Evolutionary conservation across 2,113 vertebrate genomes (phyloP).

Genomic region (Ciconia boyciana): DNA sequence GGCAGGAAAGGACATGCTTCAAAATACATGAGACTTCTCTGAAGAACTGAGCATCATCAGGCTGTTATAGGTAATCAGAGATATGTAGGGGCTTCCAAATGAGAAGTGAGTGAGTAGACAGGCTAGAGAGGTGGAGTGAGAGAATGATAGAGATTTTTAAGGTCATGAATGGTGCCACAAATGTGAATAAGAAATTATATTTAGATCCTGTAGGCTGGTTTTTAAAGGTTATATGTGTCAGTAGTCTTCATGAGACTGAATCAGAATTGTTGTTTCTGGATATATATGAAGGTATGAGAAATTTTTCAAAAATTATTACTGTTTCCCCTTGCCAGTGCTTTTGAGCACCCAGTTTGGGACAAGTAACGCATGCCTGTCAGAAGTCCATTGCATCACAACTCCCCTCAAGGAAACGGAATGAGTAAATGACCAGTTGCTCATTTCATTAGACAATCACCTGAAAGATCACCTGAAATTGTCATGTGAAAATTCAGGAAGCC

Average conservation of each 20-base stretch:
- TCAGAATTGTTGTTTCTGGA: not conserved
- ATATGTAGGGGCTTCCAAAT: not conserved
- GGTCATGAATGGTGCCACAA: not conserved
- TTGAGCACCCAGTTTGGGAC: not conserved
- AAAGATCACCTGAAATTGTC: not conserved
- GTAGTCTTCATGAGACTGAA: not conserved
- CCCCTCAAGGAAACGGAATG: not conserved
- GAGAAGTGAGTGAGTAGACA: not conserved
- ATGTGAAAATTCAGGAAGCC: not conserved
- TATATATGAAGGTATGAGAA: not conserved
- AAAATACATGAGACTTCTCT: not conserved
- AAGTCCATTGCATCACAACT: not conserved
- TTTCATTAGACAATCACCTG: not conserved
- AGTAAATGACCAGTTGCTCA: not conserved
- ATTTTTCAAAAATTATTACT: not conserved
- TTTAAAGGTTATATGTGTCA: not conserved
- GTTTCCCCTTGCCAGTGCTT: not conserved
- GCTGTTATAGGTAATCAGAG: not conserved
- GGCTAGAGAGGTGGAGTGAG: not conserved
- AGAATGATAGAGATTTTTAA: not conserved
- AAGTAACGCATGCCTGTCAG: rapidly evolving
- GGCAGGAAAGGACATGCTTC: not conserved
- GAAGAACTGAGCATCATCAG: not conserved
- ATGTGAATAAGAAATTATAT: not conserved
- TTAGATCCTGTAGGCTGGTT: not conserved